These are phyloP conservation scores for Chironex yamaguchii DNA, from an alignment of 30 jellyfish, hydroid and myxozoan species.

Conservation along the genomic window DNA sequence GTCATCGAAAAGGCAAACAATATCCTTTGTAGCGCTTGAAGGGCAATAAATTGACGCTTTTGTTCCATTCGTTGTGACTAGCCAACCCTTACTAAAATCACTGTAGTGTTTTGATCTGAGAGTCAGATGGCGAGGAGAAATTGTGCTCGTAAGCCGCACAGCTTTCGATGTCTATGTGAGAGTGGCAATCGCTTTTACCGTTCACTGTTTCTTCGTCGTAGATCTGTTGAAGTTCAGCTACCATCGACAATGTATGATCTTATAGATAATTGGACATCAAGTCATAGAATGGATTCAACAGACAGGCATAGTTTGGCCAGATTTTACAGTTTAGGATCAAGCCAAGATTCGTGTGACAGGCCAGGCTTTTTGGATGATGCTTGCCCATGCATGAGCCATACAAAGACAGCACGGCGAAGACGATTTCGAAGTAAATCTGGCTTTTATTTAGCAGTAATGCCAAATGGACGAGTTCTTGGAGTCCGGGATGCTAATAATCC, in stretches of 20 bases:
- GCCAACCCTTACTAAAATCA: not conserved
- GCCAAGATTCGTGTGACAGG: constrained; percentile 44
- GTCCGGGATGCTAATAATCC: constrained; percentile 84
- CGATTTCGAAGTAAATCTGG: constrained; percentile 96
- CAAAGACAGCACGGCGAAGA: constrained; percentile 94
- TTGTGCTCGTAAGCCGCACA: not conserved
- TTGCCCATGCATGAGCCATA: constrained; percentile 87
- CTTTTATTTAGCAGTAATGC: constrained; percentile 95
- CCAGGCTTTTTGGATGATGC: constrained; percentile 43
- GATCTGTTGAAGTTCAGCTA: not conserved
- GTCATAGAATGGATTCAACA: constrained; percentile 21
- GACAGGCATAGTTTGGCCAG: constrained; percentile 29
- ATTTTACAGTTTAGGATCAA: constrained; percentile 10
- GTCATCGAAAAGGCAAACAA: too few relatives aligned
- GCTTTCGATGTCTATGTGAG: not conserved
- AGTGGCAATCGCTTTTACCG: not conserved
- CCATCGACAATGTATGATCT: constrained; percentile 78
- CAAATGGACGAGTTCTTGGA: constrained; percentile 97
- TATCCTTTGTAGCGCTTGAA: too few relatives aligned
- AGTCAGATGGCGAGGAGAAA: not conserved
- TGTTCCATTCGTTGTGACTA: too few relatives aligned
- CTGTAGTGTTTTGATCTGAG: not conserved
- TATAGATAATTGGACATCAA: constrained; percentile 79
- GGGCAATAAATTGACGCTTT: too few relatives aligned
- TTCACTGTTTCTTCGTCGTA: not conserved